These are phyloP conservation scores for Meteorus cinctellus DNA, from an alignment of 2,888 invertebrate species.

Conservation along the genomic window DNA sequence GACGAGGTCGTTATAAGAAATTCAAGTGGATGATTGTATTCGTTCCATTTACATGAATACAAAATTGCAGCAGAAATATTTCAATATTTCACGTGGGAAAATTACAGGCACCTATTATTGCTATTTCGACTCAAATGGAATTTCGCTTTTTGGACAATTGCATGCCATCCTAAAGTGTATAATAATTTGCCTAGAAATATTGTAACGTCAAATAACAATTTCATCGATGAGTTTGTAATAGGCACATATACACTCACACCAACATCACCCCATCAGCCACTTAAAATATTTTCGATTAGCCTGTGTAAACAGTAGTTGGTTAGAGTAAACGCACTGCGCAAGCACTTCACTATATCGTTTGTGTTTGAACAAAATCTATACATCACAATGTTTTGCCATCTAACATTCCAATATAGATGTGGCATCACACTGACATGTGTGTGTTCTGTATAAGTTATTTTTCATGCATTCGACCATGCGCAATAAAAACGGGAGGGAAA, in stretches of 20 bases:
- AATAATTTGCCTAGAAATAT: neutral
- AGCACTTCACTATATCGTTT: constrained; percentile 45
- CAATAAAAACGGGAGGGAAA: neutral
- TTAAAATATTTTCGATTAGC: constrained; percentile 65
- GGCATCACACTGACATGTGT: constrained; percentile 48
- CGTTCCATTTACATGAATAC: neutral
- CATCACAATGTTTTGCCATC: constrained; percentile 60
- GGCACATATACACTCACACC: neutral
- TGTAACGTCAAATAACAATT: neutral
- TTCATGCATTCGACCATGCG: neutral
- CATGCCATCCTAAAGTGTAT: neutral
- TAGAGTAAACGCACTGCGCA: constrained; percentile 47
- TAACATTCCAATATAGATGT: constrained; percentile 55
- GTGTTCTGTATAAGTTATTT: neutral
- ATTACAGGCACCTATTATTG: too few species aligned
- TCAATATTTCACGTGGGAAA: neutral
- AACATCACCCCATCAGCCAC: constrained; percentile 46
- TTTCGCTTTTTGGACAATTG: too few species aligned
- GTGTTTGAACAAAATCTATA: neutral
- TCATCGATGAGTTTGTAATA: neutral
- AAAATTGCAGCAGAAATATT: neutral
- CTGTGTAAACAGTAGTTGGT: constrained; percentile 59
- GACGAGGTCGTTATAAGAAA: neutral
- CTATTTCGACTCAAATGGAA: too few species aligned
- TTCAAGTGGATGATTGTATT: neutral